Base-by-base conservation (phyloP, 2,888 invertebrate genomes). In the Masnerella sp. region DNA sequence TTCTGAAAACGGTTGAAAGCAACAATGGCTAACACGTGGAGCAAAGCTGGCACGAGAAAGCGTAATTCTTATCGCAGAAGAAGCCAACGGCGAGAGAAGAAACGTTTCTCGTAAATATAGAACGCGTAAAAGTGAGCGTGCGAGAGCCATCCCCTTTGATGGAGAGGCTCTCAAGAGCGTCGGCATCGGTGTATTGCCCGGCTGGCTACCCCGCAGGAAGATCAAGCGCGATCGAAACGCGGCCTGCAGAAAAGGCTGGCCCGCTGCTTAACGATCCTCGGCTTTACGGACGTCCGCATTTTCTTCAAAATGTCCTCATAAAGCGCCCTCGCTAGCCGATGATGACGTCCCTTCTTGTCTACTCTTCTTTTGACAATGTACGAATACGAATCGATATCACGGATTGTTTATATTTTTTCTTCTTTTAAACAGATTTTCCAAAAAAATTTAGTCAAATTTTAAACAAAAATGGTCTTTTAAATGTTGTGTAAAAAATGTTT, bases 81-180 rank as follows among this genome's bases (percentile, higher is more conserved):
- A 82, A 82, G 79, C 80, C 79, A 78, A 77, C 79, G 78, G 74
- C 78, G 79, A 78, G 80, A 82, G 78, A 80, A 81, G 81, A 84
- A 85, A 83, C 84, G 84, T 84, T 81, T 79, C 82, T 84, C 82
- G 82, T 84, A 84, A 83, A 85, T 85, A 85, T 83, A 82, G 81
- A 79, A 82, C 79, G 82, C 82, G 85, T 84, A 84, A 85, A 84
- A 83, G 70, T 49, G 34, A 61, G 62, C 59, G 12, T 42, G 43
- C 45, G 40, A 62, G 81, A 56, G 81, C 81, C 79, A 82, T 82
- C 82, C 65, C 81, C 81, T 85, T 83, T 85, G 85, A 86, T 85
- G 80, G 85, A 86, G 84, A 82, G 81, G 82, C 82, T 84, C 81
- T 84, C 81, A 82, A 85, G 82, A 81, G 76, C 79, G 75, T 72